Conservation (phyloP, 2,113 vertebrate genomes). For the Burhinus oedicnemus region DNA sequence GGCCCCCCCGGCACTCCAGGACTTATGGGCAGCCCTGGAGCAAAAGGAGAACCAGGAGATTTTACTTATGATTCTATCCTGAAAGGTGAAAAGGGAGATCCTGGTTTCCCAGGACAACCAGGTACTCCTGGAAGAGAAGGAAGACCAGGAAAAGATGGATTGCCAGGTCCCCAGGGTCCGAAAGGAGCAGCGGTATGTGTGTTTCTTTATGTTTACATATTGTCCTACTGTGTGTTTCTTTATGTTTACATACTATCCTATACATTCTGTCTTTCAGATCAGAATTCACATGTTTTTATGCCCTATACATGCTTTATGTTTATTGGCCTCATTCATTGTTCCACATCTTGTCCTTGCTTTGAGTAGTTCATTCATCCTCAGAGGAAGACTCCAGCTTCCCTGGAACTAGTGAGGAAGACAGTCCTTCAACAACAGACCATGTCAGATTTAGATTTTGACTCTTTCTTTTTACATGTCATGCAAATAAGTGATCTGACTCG, state of each 20-base stretch:
- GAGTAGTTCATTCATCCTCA: background rate
- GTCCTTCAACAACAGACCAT: background rate
- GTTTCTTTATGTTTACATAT: background rate
- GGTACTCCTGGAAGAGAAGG: slow-evolving; percentile 86
- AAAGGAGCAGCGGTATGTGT: slow-evolving; percentile 89
- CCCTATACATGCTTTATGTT: background rate
- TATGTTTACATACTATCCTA: background rate
- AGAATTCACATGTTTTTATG: background rate
- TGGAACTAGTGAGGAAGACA: background rate
- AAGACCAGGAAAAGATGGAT: slow-evolving; percentile 85
- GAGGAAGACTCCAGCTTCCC: background rate
- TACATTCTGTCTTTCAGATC: background rate
- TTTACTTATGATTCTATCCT: slow-evolving; percentile 79
- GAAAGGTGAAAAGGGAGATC: slow-evolving; percentile 90
- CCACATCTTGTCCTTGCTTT: background rate
- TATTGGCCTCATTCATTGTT: background rate
- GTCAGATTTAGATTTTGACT: background rate
- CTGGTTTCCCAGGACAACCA: slow-evolving; percentile 80
- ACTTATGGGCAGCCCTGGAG: slow-evolving; percentile 84
- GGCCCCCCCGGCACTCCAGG: slow-evolving; percentile 83
- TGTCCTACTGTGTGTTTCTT: background rate
- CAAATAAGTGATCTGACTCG: background rate
- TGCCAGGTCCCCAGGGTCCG: slow-evolving; percentile 81
- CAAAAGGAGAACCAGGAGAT: slow-evolving; percentile 92
- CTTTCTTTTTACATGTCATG: background rate